These are phyloP conservation scores for Acronicta leporina DNA, from an alignment of 2,888 invertebrate genomes.

Conservation along the genomic window DNA sequence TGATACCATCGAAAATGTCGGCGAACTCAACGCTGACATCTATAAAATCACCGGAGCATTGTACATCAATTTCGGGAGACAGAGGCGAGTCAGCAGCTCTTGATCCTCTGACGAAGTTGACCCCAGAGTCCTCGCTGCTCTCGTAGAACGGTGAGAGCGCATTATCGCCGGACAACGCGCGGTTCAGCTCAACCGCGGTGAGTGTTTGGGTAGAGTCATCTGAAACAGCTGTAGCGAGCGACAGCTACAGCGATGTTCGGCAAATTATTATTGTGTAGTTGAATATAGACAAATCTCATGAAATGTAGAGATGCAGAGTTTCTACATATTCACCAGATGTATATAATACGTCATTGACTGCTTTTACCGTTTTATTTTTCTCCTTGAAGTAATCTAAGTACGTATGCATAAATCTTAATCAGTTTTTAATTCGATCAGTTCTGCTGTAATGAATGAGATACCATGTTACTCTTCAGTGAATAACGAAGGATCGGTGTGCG, in stretches of 20 bases:
- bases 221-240: conserved; percentile 87
- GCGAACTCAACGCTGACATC: conserved; percentile 91
- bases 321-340: too few relatives aligned
- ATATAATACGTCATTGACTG: too few relatives aligned
- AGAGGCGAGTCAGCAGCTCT: conserved; percentile 86
- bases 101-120: conserved; percentile 82
- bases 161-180: conserved; percentile 77
- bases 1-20: conserved; percentile 90
- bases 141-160: conserved; percentile 80
- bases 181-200: conserved; percentile 83
- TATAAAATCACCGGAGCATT: conserved; percentile 89
- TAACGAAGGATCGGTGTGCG: conserved; percentile 59
- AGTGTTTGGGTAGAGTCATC: conserved; percentile 75
- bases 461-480: conserved; percentile 30
- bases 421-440: not conserved
- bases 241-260: conserved; percentile 75
- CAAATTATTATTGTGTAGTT: not conserved
- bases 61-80: conserved; percentile 89
- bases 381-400: not conserved
- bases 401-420: not conserved
- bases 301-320: too few relatives aligned
- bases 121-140: conserved; percentile 77
- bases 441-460: conserved; percentile 26
- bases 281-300: too few relatives aligned
- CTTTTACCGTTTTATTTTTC: not conserved